These are phyloP conservation scores for Hemibagrus guttatus DNA, from an alignment of 2,797 vertebrate species.

Conservation along the genomic window DNA sequence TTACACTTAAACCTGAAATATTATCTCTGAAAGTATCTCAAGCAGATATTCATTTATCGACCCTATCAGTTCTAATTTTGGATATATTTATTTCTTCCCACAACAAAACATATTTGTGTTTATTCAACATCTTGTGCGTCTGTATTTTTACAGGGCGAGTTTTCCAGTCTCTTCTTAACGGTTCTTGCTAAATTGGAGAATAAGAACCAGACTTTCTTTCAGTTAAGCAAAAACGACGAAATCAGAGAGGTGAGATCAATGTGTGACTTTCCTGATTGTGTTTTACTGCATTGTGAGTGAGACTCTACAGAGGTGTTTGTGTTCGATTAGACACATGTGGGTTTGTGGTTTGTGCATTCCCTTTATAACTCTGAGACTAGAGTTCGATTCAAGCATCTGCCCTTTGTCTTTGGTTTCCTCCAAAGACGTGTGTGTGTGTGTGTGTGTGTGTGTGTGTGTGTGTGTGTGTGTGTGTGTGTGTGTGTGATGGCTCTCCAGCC, in stretches of 20 bases:
- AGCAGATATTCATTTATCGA: background rate
- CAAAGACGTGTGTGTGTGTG: too few species aligned
- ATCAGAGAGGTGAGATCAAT: constrained; percentile 77
- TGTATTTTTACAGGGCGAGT: constrained; percentile 76
- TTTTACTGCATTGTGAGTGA: background rate
- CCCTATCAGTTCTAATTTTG: background rate
- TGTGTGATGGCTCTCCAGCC: too few species aligned
- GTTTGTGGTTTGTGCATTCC: too few species aligned
- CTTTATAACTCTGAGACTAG: too few species aligned
- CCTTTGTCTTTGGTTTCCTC: too few species aligned
- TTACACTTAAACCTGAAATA: background rate
- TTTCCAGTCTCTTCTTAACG: constrained; percentile 80
- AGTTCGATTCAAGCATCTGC: too few species aligned
- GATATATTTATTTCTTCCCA: background rate
- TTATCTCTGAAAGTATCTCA: background rate
- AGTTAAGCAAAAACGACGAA: constrained; percentile 75
- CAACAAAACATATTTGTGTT: background rate
- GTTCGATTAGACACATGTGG: too few species aligned
- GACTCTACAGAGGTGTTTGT: too few species aligned
- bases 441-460: too few species aligned
- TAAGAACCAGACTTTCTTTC: constrained; percentile 63
- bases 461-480: too few species aligned
- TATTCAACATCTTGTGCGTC: background rate
- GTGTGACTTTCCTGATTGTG: background rate
- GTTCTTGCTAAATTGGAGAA: constrained; percentile 78